Base-by-base conservation (phyloP, 92 coral and sea anemone genomes). In the Zoanthus sociatus region DNA sequence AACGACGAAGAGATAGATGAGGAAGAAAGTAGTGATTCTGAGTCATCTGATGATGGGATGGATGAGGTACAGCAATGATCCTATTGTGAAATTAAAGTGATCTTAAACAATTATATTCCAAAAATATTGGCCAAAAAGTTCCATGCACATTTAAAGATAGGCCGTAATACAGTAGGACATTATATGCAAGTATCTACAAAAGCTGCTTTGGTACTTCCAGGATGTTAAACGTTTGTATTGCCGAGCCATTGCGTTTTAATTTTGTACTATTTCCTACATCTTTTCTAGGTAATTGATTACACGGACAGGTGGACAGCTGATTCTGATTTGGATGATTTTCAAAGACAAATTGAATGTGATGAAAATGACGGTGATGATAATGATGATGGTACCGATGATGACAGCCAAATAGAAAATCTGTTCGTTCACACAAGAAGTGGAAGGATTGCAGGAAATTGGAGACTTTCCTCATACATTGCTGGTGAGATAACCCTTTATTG, bases 161-260 rank as follows among this genome's bases (percentile, higher is more conserved):
- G 68, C 68, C 68, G 68, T 60, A 60, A 60, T 60, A 60, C 68
- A 60, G 68, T 60, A 60, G 68, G 68, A 60, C 68, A 60, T 60
- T 60, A 60, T 60, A 60, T 60, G 68, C 68, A 60, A 60, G 68
- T 60, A 60, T 60, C 68, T 60, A 60, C 68, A 60, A 60, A 60
- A 60, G 68, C 68, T 60, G 68, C 68, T 60, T 60, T 60, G 68
- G 68, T 60, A 60, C 68, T 60, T 60, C 68, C 68, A 60, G 68
- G 68, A 60, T 60, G 68, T 60, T 60, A 60, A 60, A 60, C 68
- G 30, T 60, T 60, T 60, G 68, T 60, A 60, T 60, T 60, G 68
- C 68, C 18, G 68, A 60, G 68, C 68, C 68, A 60, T 60, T 60
- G 68, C 68, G 20, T 60, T 60, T 60, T 60, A 60, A 60, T 60